These are phyloP conservation scores for Anorthoa munda DNA, from an alignment of 2,888 invertebrate species.

Conservation along the genomic window DNA sequence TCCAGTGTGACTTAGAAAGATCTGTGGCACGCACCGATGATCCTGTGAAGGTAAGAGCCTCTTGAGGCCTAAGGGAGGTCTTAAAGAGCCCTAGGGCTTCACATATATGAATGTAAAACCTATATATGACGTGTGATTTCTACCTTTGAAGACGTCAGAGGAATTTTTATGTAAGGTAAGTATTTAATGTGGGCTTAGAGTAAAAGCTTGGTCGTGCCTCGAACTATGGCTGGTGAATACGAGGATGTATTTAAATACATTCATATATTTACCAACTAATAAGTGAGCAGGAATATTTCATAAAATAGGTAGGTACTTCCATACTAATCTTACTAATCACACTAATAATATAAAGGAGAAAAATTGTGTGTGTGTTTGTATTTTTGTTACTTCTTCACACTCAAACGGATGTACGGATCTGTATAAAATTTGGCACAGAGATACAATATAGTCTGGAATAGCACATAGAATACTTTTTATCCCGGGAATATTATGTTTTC, in stretches of 20 bases:
- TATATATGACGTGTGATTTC: conserved; percentile 43
- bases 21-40: conserved; percentile 62
- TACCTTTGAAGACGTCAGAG: conserved; percentile 33
- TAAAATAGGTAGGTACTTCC: too few species aligned
- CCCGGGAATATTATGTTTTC: too few species aligned
- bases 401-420: too few species aligned
- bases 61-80: conserved; percentile 45
- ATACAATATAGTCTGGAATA: too few species aligned
- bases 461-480: too few species aligned
- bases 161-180: conserved; percentile 12
- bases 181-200: conserved; percentile 10
- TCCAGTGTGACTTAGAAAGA: conserved; percentile 54
- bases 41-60: conserved; percentile 47
- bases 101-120: conserved; percentile 27
- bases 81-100: conserved; percentile 26
- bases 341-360: too few species aligned
- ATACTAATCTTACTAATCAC: too few species aligned
- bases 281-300: not conserved
- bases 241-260: not conserved
- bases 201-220: not conserved
- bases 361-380: too few species aligned
- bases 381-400: too few species aligned
- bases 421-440: too few species aligned
- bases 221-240: not conserved
- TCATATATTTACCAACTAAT: too few species aligned